phyloP scores from a whole-genome alignment of 2,797 vertebrate species.

The Tadarida brasiliensis region DNA sequence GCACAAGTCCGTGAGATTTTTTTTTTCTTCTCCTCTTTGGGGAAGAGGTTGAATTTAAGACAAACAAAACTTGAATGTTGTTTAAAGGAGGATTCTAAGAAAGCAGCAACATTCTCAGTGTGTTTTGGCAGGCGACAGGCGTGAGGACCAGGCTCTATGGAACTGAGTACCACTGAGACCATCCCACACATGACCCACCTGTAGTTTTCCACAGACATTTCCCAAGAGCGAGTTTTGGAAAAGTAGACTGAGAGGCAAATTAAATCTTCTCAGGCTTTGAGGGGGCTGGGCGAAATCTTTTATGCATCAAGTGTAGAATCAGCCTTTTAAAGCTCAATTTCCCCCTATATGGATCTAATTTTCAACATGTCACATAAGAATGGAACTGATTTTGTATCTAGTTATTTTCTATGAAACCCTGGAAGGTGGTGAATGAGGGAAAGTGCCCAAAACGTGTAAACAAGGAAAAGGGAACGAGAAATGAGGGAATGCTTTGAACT shows the following conservation, averaged over 20 bases:
- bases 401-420: slow-evolving; percentile 46
- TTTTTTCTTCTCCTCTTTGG: background rate
- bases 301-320: background rate
- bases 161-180: background rate
- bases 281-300: background rate
- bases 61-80: background rate
- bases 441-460: slow-evolving; percentile 59
- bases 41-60: slow-evolving; percentile 64
- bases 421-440: slow-evolving; percentile 46
- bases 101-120: slow-evolving; percentile 52
- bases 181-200: background rate
- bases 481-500: background rate
- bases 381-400: background rate
- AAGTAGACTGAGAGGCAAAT: slow-evolving; percentile 8
- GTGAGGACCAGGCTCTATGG: background rate
- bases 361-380: background rate
- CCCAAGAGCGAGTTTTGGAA: background rate
- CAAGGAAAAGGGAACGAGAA: background rate
- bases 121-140: slow-evolving; percentile 21
- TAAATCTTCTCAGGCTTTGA: background rate
- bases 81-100: slow-evolving; percentile 27
- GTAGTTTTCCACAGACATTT: background rate
- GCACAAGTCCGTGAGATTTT: background rate
- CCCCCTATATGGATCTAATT: background rate
- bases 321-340: background rate